Percentiles rank a stretch among this genome's conserved stretches.
Evolutionary conservation across 1,140 invertebrate species (phyloP).

Genomic region (Sogatella furcifera): DNA sequence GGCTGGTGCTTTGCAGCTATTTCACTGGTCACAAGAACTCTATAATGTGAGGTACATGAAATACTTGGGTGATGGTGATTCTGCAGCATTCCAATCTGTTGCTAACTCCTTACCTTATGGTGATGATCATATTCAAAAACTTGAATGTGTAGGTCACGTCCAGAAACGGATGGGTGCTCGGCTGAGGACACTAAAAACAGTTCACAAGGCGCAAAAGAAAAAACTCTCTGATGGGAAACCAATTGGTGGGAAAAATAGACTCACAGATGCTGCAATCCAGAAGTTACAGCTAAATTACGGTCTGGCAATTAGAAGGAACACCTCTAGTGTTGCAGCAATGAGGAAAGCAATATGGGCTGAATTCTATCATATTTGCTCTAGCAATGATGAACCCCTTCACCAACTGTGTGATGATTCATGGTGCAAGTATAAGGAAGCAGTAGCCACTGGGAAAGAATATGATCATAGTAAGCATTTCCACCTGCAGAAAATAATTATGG

Average conservation of each 20-base stretch:
- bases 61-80: slow-evolving; percentile 21
- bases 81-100: slow-evolving; percentile 6
- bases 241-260: background rate
- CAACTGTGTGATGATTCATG: slow-evolving; percentile 21
- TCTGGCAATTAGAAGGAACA: background rate
- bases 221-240: slow-evolving; percentile 2
- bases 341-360: slow-evolving; percentile 12
- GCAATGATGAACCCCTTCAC: slow-evolving; percentile 11
- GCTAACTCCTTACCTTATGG: slow-evolving; percentile 4
- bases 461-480: background rate
- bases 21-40: slow-evolving; percentile 13
- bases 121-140: slow-evolving; percentile 8
- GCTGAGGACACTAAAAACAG: slow-evolving; percentile 1
- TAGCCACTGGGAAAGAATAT: slow-evolving; percentile 3
- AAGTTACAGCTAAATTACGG: slow-evolving; percentile 2
- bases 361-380: slow-evolving; percentile 11
- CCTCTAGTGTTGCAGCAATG: slow-evolving; percentile 3
- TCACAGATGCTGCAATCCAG: slow-evolving; percentile 1
- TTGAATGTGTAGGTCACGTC: slow-evolving; percentile 14
- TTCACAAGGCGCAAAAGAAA: background rate
- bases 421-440: slow-evolving; percentile 26
- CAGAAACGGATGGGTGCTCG: slow-evolving; percentile 7
- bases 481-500: slow-evolving; percentile 10
- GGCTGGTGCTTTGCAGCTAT: slow-evolving; percentile 17
- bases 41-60: slow-evolving; percentile 15